A percentile compares a stretch with the other conserved stretches of the same genome.
phyloP scores from a whole-genome alignment of 2,113 vertebrate species.

The Pelecanus crispus region DNA sequence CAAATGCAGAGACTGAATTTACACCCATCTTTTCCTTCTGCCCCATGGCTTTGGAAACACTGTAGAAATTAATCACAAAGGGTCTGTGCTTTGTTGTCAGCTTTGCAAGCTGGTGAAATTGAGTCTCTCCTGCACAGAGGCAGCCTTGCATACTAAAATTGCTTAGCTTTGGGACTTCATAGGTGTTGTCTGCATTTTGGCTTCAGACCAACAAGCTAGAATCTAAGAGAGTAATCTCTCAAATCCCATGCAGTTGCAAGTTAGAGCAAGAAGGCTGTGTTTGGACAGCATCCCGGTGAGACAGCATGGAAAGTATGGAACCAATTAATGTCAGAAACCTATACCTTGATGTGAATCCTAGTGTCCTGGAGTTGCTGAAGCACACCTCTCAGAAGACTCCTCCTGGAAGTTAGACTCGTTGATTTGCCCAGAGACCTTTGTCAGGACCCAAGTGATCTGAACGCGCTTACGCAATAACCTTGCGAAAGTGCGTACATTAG shows the following conservation, averaged over 20 bases:
- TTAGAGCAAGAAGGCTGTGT: neutral
- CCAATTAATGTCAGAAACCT: neutral
- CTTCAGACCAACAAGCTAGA: neutral
- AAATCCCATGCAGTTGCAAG: neutral
- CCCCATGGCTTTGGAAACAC: neutral
- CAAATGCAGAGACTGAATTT: neutral
- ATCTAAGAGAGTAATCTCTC: neutral
- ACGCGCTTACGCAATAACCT: neutral
- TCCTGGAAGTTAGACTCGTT: neutral
- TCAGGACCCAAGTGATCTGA: neutral
- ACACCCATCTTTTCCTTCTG: neutral
- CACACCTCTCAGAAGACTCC: neutral
- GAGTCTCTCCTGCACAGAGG: neutral
- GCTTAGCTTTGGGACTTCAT: neutral
- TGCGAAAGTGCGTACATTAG: neutral
- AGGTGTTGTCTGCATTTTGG: conserved; percentile 5
- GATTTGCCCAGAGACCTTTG: neutral
- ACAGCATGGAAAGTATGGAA: neutral
- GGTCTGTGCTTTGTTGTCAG: neutral
- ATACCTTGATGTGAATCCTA: neutral
- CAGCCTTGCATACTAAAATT: neutral
- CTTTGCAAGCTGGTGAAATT: neutral
- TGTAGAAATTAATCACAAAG: neutral
- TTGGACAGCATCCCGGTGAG: conserved; percentile 20
- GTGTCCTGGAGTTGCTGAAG: neutral